phyloP scores from a whole-genome alignment of 2,797 vertebrate genomes.

The Brotogeris chrysoptera region DNA sequence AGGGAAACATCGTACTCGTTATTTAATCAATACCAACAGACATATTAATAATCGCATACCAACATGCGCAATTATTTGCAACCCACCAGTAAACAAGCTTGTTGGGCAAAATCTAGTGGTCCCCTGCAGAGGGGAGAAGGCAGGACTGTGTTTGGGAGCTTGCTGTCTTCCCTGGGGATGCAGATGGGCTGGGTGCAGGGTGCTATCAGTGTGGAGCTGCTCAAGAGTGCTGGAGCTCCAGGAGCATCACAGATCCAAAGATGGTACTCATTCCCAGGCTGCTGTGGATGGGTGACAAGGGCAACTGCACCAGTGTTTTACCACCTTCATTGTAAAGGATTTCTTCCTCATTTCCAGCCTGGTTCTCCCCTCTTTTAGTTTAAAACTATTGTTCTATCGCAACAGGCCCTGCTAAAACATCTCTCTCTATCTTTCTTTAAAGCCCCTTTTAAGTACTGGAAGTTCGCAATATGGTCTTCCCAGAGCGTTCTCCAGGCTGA shows the following conservation, averaged over 20 bases:
- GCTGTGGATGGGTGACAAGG: rapidly evolving
- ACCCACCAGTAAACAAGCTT: background rate
- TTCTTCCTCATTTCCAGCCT: background rate
- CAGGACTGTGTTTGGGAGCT: rapidly evolving
- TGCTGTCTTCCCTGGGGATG: rapidly evolving
- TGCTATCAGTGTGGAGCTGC: background rate
- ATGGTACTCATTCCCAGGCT: rapidly evolving
- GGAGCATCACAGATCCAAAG: rapidly evolving
- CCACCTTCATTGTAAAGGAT: background rate
- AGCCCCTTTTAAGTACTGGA: background rate
- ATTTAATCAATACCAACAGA: slow-evolving; percentile 72
- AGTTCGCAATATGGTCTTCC: background rate
- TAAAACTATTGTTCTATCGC: background rate
- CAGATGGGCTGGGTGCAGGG: rapidly evolving
- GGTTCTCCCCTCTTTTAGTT: background rate
- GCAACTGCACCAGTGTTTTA: background rate
- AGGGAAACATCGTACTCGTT: slow-evolving; percentile 67
- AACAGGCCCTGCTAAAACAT: background rate
- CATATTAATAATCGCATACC: slow-evolving; percentile 9
- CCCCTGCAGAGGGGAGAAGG: background rate
- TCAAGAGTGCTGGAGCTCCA: background rate
- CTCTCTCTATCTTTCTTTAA: background rate
- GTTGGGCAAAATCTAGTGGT: background rate
- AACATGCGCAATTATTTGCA: slow-evolving; percentile 37
- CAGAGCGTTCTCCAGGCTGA: background rate